Conservation (phyloP, 2,888 invertebrate species). For the Pandemis heparana region DNA sequence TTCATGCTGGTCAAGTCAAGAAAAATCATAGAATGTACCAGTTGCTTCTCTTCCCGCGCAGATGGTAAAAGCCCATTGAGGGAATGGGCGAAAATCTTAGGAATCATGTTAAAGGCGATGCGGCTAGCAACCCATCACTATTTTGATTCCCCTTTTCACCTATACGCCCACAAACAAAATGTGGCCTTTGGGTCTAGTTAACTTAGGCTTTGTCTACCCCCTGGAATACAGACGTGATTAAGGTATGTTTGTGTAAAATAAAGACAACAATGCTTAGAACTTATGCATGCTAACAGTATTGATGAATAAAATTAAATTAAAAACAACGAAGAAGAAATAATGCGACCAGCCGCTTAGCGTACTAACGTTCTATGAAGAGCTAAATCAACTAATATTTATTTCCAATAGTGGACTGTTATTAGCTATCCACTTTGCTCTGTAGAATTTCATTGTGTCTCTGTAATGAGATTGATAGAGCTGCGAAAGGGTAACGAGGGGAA, state of each 20-base stretch:
- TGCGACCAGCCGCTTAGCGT: not conserved
- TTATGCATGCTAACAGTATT: not conserved
- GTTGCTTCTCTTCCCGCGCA: no score
- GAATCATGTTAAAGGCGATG: no score
- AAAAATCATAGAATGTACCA: no score
- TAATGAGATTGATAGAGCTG: constrained; percentile 37
- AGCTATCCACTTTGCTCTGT: not conserved
- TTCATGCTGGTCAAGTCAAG: no score
- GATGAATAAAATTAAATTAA: not conserved
- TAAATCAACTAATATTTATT: not conserved
- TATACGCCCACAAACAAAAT: no score
- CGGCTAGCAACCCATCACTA: no score
- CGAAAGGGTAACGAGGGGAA: constrained; percentile 39
- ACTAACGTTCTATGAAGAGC: not conserved
- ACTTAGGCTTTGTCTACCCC: no score
- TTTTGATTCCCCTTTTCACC: no score
- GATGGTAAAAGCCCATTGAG: no score
- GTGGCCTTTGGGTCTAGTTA: no score
- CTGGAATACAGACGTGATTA: no score
- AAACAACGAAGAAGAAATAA: not conserved
- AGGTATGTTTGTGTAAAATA: not conserved
- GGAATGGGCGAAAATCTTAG: no score
- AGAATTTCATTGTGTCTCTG: constrained; percentile 17
- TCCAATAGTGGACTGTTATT: constrained; percentile 11
- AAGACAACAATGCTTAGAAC: not conserved